Conservation (phyloP, 2,888 invertebrate species). For the Rhorus exstirpatorius region DNA sequence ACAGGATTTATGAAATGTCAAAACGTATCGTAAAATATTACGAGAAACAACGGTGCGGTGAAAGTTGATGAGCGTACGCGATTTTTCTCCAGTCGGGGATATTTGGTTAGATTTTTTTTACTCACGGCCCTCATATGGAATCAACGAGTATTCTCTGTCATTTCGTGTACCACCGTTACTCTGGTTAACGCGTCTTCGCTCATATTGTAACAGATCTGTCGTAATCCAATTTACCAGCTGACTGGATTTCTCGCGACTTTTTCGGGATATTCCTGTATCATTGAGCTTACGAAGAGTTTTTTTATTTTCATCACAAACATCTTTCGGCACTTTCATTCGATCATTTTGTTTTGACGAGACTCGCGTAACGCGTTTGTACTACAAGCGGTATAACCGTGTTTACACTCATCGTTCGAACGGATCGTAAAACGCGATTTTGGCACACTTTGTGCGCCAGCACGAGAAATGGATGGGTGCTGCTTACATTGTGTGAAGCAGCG, state of each 20-base stretch:
- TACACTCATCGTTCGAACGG: conserved; percentile 26
- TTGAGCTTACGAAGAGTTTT: not conserved
- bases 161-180: conserved; percentile 1
- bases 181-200: not conserved
- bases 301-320: not conserved
- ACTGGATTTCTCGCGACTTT: conserved; percentile 15
- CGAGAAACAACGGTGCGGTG: conserved; percentile 39
- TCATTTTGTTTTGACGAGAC: not conserved
- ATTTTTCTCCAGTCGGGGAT: not conserved
- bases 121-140: not conserved
- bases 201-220: not conserved
- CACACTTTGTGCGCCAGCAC: conserved; percentile 13
- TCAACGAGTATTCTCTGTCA: not conserved
- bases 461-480: not conserved
- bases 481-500: not conserved
- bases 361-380: not conserved
- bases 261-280: conserved; percentile 20
- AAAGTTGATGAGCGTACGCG: conserved; percentile 45
- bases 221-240: conserved; percentile 44
- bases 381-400: conserved; percentile 18
- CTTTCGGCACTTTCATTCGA: conserved; percentile 1
- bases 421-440: conserved; percentile 30
- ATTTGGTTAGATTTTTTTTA: not conserved
- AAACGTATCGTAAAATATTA: not conserved
- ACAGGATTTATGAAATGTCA: conserved; percentile 7